Conservation (phyloP, 2,113 vertebrate species). For the Pteronura brasiliensis region DNA sequence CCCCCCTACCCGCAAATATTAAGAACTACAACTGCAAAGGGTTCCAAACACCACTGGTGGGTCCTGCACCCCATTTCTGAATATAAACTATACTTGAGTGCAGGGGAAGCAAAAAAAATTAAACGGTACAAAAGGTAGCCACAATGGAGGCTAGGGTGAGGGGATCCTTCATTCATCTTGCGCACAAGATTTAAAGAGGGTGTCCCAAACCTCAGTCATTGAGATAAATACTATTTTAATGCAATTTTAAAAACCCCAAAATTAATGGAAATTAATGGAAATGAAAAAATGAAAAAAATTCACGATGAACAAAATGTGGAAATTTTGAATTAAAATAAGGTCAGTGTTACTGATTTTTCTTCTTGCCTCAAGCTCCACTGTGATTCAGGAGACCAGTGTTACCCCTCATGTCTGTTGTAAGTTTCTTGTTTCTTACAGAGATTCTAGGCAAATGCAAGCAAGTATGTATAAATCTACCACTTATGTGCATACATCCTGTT, state of each 20-base stretch:
- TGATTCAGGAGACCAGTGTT: background rate
- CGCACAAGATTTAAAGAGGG: background rate
- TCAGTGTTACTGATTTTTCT: background rate
- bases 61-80: background rate
- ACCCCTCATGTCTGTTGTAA: fast-evolving
- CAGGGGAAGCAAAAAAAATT: background rate
- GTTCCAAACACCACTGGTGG: background rate
- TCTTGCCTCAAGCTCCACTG: background rate
- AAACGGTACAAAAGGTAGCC: background rate
- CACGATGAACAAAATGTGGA: background rate
- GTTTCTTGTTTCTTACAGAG: background rate
- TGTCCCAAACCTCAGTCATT: background rate
- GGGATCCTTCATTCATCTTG: background rate
- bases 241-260: background rate
- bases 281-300: background rate
- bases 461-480: fast-evolving
- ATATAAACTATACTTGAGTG: background rate
- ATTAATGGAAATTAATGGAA: background rate
- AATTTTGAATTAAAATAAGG: background rate
- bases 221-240: background rate
- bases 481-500: fast-evolving
- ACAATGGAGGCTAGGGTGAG: background rate
- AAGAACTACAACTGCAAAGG: background rate
- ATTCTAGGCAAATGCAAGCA: background rate
- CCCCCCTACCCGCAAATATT: background rate